Base-by-base conservation (phyloP, 2,797 vertebrate species). In the Platyrinchus mystaceus region DNA sequence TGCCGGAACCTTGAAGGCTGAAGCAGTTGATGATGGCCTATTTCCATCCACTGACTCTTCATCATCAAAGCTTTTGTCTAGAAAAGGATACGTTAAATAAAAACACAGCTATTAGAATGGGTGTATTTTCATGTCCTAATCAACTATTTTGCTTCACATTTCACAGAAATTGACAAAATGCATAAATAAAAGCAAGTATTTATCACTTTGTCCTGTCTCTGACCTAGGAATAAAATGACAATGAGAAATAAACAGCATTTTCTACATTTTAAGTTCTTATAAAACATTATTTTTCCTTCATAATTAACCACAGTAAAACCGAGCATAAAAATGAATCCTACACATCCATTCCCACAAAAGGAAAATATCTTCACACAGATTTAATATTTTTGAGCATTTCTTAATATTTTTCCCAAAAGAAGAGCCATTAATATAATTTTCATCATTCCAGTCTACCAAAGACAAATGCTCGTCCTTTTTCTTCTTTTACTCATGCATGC, bases 51-150 rank as follows among this genome's bases (percentile, higher is more conserved):
- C 98, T 36, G 99, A 99, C 96, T 99, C 99, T 56, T 99, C 99
- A 97, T 99, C 99, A 86, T 99, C 99, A 94, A 99, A 99, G 98
- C 98, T 99, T 97, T 99, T 99, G 98, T 99, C 99, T 99, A 87
- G 50, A 97, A 93, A 89, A 91, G 52, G 76, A 90, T 17, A 84
- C 4, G 78, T 91, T 59, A 94, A 81, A 96, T 84, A 85, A 88
- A 97, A 95, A 94, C 5, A 56, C 30, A 79, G 12, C 28, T 85
- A 85, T 96, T 83, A 96, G 67, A 95, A 95, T 11, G 53, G 43
- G 77, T 41, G 14, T 10, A 7, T 56, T 69, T 93, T 84, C 26
- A 46, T 63, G 74, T 76, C 58, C 37, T 56, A 23, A 86, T 26
- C 6, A 49, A 73, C 20, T 53, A 16, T 56, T 90, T 81, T 85